Conservation (phyloP, 2,888 invertebrate species). For the Metellina segmentata region DNA sequence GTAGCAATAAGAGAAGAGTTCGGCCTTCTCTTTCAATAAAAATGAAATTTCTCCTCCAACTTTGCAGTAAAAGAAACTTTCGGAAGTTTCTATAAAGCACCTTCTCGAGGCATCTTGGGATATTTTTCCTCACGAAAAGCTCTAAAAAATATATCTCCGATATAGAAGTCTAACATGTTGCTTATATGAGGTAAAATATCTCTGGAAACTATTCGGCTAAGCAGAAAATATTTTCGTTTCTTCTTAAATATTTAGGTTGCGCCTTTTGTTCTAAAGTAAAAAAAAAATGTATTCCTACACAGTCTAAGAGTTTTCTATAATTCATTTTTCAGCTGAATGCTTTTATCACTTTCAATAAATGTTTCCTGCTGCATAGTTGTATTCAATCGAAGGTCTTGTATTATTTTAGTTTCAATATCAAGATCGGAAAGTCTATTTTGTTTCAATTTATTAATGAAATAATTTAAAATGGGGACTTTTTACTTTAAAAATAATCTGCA, state of each 20-base stretch:
- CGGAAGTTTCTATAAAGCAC: not conserved
- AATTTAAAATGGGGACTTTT: too few species aligned
- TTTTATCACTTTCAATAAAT: not conserved
- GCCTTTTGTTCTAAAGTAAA: not conserved
- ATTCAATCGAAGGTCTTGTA: too few species aligned
- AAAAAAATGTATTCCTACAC: not conserved
- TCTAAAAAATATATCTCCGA: not conserved
- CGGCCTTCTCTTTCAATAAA: not conserved
- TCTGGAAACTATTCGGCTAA: not conserved
- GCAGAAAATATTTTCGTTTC: not conserved
- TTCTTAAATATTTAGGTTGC: slow-evolving; percentile 19
- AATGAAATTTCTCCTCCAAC: not conserved
- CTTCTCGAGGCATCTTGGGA: not conserved
- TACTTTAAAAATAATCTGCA: too few species aligned
- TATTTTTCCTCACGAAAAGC: not conserved
- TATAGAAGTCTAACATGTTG: not conserved
- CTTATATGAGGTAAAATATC: not conserved
- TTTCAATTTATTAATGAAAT: too few species aligned
- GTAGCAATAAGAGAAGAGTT: not conserved
- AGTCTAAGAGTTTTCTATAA: not conserved
- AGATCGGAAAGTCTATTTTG: too few species aligned
- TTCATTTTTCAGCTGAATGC: not conserved
- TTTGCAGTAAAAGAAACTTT: not conserved
- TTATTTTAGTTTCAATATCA: too few species aligned
- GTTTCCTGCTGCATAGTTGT: not conserved